A percentile compares a stretch with the other conserved stretches of the same genome.
These are phyloP conservation scores for Sitobion miscanthi DNA, from an alignment of 1,140 invertebrate genomes.

Conservation along the genomic window DNA sequence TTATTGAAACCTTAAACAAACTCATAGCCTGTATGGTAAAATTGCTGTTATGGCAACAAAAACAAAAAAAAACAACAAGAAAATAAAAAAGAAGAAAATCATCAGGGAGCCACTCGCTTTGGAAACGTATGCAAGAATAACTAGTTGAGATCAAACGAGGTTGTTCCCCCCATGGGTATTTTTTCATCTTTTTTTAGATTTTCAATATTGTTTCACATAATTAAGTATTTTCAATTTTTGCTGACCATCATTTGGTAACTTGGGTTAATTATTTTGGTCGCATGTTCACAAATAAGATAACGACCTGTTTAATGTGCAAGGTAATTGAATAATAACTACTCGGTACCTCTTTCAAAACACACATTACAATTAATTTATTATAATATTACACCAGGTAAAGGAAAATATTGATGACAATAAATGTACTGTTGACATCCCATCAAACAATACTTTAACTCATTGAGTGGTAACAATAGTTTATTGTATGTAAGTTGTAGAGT, in stretches of 20 bases:
- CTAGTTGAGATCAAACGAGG: conserved; percentile 56
- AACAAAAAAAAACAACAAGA: not conserved
- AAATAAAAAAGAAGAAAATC: conserved; percentile 40
- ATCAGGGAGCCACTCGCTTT: conserved; percentile 53
- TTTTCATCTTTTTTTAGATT: conserved; percentile 15
- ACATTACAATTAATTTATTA: not conserved
- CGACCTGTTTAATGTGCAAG: not conserved
- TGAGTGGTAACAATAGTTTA: not conserved
- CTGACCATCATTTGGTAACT: conserved; percentile 50
- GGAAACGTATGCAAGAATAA: conserved; percentile 52
- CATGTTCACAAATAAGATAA: not conserved
- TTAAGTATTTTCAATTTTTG: conserved; percentile 5
- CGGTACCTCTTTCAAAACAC: conserved; percentile 5
- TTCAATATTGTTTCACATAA: not conserved
- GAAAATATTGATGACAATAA: not conserved
- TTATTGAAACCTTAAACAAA: not conserved
- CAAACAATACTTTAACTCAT: not conserved
- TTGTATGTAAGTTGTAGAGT: not conserved
- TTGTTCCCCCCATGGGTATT: conserved; percentile 38
- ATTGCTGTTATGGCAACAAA: conserved; percentile 30
- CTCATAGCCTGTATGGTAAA: not conserved
- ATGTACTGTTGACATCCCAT: not conserved
- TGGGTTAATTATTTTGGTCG: not conserved
- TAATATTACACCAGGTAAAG: not conserved
- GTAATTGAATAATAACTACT: not conserved